Evolutionary conservation across 2,888 invertebrate genomes (phyloP), one percentile per base, ranked within the genome.

Genomic region (Polia nebulosa): DNA sequence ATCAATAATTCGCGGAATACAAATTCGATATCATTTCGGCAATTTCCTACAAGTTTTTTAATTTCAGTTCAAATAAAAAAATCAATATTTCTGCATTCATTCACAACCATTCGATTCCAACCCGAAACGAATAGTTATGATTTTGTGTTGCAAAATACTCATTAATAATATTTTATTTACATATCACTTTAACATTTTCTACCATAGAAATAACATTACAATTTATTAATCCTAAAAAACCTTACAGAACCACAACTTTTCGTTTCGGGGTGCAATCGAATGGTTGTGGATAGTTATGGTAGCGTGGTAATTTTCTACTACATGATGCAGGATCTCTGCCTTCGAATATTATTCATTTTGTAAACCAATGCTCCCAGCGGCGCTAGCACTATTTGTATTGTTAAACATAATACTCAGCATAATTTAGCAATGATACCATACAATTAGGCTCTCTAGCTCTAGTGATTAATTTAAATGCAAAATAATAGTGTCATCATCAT

Each of bases 381-480:
- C 32, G 39, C 41, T 63, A 36, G 27, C 20, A 6, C 6, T 64
- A 51, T 58, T 45, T 47, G 34, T 45, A 70, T 70, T 63, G 60
- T 76, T 20, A n/a, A n/a, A n/a, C 32, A 41, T 58, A 67, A 67
- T 81, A 72, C 22, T 44, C 56, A 45, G 67, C 72, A 78, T 81
- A 61, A 60, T 67, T 67, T 36, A 68, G 45, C 27, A 63, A 66
- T 58, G 4, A 44, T 55, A 55, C 13, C 25, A 75, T 41, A 47
- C 11, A 57, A 52, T 22, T 55, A 13, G 45, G 53, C 49, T 34
- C 6, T 17, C 17, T n/a, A 41, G 39, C n/a, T 36, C 11, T 34
- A 34, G 27, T 27, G 20, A 49, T 63, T 36, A 29, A 78, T 79
- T 75, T 67, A 51, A 57, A 76, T 68, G 47, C 53, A 51, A 32